Base-by-base conservation (phyloP, 2,113 vertebrate genomes). In the Empidonax alnorum region DNA sequence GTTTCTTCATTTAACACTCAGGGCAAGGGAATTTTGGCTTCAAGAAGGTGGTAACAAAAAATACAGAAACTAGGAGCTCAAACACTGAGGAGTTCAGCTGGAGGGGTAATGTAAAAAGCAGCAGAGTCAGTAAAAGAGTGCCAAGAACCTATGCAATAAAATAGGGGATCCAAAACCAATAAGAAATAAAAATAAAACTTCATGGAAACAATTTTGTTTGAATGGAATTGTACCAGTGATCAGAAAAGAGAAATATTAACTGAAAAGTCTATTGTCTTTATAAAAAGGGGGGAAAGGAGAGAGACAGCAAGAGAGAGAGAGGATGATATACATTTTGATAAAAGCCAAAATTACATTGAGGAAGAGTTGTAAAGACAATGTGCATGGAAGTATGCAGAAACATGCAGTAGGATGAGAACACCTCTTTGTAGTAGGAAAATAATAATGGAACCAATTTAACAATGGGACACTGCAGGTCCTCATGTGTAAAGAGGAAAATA, bases 11-110 rank as follows among this genome's bases (percentile, higher is more conserved):
- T 89, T 91, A 96, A 74, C 84, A 95, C 31, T 14, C 65, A 78
- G 42, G 76, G 35, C 55, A 86, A 56, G 37, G 55, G 33, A 91
- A 95, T 80, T 78, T 91, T 94, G 61, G 94, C 80, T 93, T 89
- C 65, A 78, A 61, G 28, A 91, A 74, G 8, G 42, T 71, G 69
- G 30, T 91, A 65, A 27, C 27, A 91, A 83, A 59, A 93, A 83
- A 42, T 71, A 71, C 12, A 77, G 91, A 95, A 89, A 91, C 84
- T 4, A 87, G 65, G 37, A 96, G 42, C 17, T 96, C 69, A 77
- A 31, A 84, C 63, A 19, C 30, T 31, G 19, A 49, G 13, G 25
- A 80, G 37, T 81, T 92, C 3, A 7, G 66, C 42, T 55, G 59
- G 11, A 89, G 25, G 41, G 42, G 25, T 59, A 89, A 66, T 71